These are phyloP conservation scores for Chionis minor DNA, from an alignment of 2,113 vertebrate species.

Conservation along the genomic window DNA sequence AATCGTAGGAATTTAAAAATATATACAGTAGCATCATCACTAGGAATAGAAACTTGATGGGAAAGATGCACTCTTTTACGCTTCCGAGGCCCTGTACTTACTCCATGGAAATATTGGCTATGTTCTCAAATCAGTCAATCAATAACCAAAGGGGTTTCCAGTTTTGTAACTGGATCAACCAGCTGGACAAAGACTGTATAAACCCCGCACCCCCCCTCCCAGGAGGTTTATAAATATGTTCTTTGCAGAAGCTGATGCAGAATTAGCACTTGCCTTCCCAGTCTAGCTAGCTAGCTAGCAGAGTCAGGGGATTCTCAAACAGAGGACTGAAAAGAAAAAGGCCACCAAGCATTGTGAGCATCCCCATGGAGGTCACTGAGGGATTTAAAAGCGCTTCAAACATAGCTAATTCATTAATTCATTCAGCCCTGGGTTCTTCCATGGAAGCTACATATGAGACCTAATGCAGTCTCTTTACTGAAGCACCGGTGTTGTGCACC, in stretches of 20 bases:
- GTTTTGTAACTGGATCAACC: not conserved
- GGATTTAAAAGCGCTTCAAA: not conserved
- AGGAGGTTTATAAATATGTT: not conserved
- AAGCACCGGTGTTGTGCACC: fast-evolving
- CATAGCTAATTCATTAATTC: not conserved
- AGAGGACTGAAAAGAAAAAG: not conserved
- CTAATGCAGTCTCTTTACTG: not conserved
- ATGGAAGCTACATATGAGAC: not conserved
- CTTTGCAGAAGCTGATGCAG: not conserved
- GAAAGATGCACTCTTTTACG: not conserved
- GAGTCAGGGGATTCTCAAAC: not conserved
- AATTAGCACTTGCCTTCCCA: not conserved
- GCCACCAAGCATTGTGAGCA: not conserved
- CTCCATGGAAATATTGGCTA: not conserved
- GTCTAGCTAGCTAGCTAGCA: not conserved
- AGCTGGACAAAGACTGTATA: not conserved
- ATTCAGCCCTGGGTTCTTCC: not conserved
- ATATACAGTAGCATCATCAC: not conserved
- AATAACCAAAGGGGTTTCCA: not conserved
- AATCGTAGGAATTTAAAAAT: not conserved
- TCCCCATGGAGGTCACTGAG: not conserved
- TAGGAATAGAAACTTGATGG: not conserved
- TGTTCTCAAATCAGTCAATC: not conserved
- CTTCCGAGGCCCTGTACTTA: not conserved
- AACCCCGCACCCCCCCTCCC: too few species aligned